phyloP scores from a whole-genome alignment of 2,113 vertebrate species.

The Cyprinus carpio region DNA sequence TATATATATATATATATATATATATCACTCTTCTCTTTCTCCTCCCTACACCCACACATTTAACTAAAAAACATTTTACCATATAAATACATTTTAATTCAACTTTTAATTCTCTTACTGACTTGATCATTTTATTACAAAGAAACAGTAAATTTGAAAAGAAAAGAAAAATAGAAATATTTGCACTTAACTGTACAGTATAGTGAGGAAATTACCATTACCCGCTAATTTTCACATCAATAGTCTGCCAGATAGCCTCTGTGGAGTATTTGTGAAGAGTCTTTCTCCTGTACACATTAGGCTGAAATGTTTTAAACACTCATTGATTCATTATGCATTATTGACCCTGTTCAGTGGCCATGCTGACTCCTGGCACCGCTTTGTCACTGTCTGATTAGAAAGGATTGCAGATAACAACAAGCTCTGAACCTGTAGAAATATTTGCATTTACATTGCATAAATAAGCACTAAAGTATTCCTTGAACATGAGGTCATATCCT shows the following conservation, averaged over 20 bases:
- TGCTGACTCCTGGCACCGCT: constrained; percentile 37
- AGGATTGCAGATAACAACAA: constrained; percentile 15
- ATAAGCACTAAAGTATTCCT: constrained; percentile 23
- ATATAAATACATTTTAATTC: background rate
- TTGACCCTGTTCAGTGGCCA: constrained; percentile 28
- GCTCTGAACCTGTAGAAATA: constrained; percentile 28
- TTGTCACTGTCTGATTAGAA: constrained; percentile 38
- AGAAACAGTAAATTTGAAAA: too few relatives aligned
- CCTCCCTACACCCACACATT: too few relatives aligned
- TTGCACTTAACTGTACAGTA: constrained; percentile 3
- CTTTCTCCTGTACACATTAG: constrained; percentile 32
- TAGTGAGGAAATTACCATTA: background rate
- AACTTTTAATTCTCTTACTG: background rate
- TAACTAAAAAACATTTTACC: too few relatives aligned
- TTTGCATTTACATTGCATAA: background rate
- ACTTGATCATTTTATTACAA: too few relatives aligned
- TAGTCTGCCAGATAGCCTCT: background rate
- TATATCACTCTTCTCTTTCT: too few relatives aligned
- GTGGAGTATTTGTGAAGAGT: constrained; percentile 28
- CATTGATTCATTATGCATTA: constrained; percentile 40
- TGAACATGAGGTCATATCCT: constrained; percentile 9
- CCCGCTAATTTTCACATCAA: background rate
- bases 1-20: too few relatives aligned
- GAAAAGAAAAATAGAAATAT: background rate
- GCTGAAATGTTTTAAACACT: constrained; percentile 38